phyloP scores from a whole-genome alignment of 2,888 invertebrate genomes.

The Hypselothyrea guttata region DNA sequence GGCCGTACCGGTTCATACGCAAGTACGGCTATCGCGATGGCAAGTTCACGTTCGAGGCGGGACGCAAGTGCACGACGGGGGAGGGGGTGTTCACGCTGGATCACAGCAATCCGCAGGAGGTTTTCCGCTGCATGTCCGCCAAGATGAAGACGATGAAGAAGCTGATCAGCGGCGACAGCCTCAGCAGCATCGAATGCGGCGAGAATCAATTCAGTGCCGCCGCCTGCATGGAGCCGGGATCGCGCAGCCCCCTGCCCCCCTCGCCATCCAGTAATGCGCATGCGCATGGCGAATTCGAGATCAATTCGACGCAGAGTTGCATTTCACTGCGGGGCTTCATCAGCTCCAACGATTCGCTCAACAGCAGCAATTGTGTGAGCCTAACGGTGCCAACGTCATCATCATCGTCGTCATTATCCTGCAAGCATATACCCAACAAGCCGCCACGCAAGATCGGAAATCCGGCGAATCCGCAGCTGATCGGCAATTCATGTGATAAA shows the following conservation, averaged over 20 bases:
- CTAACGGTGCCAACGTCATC: slow-evolving; percentile 36
- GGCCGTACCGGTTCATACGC: slow-evolving; percentile 93
- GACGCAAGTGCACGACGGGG: slow-evolving; percentile 92
- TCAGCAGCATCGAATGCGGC: slow-evolving; percentile 86
- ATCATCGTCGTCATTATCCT: too few relatives aligned
- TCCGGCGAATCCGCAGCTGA: slow-evolving; percentile 47
- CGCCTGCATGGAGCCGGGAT: slow-evolving; percentile 90
- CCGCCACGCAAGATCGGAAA: slow-evolving; percentile 80
- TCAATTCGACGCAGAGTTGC: slow-evolving; percentile 80
- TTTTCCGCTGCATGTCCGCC: slow-evolving; percentile 90
- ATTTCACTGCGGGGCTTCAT: slow-evolving; percentile 79
- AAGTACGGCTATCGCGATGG: slow-evolving; percentile 93
- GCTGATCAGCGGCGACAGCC: slow-evolving; percentile 87
- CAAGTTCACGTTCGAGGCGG: slow-evolving; percentile 94
- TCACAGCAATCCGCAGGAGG: slow-evolving; percentile 91
- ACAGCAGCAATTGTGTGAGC: slow-evolving; percentile 49
- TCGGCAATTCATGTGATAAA: too few relatives aligned
- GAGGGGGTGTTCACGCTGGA: slow-evolving; percentile 92
- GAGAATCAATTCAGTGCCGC: slow-evolving; percentile 90
- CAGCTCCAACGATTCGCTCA: slow-evolving; percentile 80
- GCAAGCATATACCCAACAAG: slow-evolving; percentile 81
- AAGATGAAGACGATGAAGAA: slow-evolving; percentile 95
- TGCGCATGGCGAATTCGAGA: slow-evolving; percentile 78
- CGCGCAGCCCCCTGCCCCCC: slow-evolving; percentile 90
- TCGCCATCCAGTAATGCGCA: slow-evolving; percentile 83